Base-by-base conservation (phyloP, 1,140 invertebrate species). In the Musca domestica region DNA sequence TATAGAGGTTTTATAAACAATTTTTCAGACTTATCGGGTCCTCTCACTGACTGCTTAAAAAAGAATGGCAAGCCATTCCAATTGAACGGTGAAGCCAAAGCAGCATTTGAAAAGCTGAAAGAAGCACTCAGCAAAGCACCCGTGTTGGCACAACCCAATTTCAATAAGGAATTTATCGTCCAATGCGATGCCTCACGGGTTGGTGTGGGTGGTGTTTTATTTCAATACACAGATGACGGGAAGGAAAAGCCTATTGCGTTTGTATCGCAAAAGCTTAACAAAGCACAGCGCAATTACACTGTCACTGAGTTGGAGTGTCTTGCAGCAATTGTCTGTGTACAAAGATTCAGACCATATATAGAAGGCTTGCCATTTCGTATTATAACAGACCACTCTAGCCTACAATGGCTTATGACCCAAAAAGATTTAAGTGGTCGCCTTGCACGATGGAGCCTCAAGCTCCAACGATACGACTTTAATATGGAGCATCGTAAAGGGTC, bases 21-120 rank as follows among this genome's bases (percentile, higher is more conserved):
- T 46, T 84, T 80, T 66, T 71, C 80, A 0, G 64, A 34, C 54
- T 76, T 0, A 54, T 73, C 10, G 9, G 10, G 20, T 41, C 61
- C 17, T 34, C n/a, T 71, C 7, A 66, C 67, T n/a, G 46, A 48
- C 12, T 65, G 73, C n/a, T 20, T 68, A 30, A 64, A 52, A 23
- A 64, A 25, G 15, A 54, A 14, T 41, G 20, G n/a, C n/a, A n/a
- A 64, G 22, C n/a, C 14, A 17, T 64, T 71, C 12, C 1, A 6
- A 1, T 83, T 76, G 79, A 69, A 9, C 14, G 52, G 66, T 3
- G 71, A 73, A 46, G 76, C 75, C 23, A 54, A 76, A 30, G 49
- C 67, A 9, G 72, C 74, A 10, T 83, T 83, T 69, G 49, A 72
- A 23, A 41, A 56, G 17, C 27, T 81, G 0, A 79, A 79, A 64